These are phyloP conservation scores for Hydractinia echinata DNA, from an alignment of 30 jellyfish, hydroid and myxozoan genomes.

Conservation along the genomic window DNA sequence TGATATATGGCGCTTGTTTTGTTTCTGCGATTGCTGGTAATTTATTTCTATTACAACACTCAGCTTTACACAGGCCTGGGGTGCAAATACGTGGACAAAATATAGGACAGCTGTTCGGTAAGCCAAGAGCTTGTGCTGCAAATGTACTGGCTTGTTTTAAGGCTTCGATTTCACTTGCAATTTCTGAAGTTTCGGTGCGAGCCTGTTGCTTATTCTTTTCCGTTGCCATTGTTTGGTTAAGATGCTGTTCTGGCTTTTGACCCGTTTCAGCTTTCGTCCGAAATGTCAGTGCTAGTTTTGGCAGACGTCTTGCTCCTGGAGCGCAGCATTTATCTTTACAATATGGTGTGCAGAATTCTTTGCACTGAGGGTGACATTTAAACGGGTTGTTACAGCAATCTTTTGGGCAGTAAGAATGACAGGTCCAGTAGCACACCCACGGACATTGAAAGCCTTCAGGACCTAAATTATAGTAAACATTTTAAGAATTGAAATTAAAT, in stretches of 20 bases:
- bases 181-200: slow-evolving; percentile 34
- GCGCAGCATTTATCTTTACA: slow-evolving; percentile 97
- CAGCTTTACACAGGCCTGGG: slow-evolving; percentile 82
- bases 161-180: slow-evolving; percentile 72
- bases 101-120: slow-evolving; percentile 85
- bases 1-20: too few species aligned
- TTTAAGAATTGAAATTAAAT: neutral
- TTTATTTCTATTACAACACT: slow-evolving; percentile 55
- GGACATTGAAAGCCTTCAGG: slow-evolving; percentile 90
- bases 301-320: slow-evolving; percentile 67
- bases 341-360: slow-evolving; percentile 79
- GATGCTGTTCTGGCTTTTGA: neutral
- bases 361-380: slow-evolving; percentile 72
- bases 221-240: slow-evolving; percentile 8
- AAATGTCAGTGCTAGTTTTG: slow-evolving; percentile 56
- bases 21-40: neutral
- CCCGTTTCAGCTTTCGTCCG: slow-evolving; percentile 38
- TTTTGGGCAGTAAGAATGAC: slow-evolving; percentile 93
- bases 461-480: slow-evolving; percentile 2
- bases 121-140: slow-evolving; percentile 71
- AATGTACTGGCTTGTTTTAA: slow-evolving; percentile 72
- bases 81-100: slow-evolving; percentile 87
- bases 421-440: slow-evolving; percentile 96
- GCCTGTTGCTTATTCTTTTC: slow-evolving; percentile 3
- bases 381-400: slow-evolving; percentile 96